Conservation (phyloP, 2,113 vertebrate species). For the Nettapus auritus region DNA sequence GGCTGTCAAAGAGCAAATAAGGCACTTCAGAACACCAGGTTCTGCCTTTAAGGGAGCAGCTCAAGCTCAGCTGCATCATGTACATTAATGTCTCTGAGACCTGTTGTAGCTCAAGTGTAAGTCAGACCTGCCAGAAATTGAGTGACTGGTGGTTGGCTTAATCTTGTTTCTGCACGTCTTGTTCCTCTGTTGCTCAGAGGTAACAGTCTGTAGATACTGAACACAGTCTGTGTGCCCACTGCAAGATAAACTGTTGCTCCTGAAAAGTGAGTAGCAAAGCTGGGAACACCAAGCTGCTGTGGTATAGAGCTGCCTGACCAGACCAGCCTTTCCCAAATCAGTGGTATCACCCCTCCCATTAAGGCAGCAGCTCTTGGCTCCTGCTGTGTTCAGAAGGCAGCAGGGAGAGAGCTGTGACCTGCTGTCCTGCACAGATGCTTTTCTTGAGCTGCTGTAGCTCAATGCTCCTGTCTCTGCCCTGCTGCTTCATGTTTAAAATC, state of each 20-base stretch:
- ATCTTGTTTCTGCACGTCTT: not conserved
- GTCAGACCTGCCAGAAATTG: not conserved
- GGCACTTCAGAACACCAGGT: not conserved
- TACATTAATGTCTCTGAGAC: not conserved
- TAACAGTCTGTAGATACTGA: not conserved
- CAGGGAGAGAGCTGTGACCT: not conserved
- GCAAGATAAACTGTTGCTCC: not conserved
- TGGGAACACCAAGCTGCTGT: not conserved
- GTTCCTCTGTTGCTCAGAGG: not conserved
- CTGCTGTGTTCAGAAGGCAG: not conserved
- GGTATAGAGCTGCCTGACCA: not conserved
- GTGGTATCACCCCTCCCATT: not conserved
- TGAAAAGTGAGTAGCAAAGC: not conserved
- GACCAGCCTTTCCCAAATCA: not conserved
- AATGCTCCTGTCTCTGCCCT: not conserved
- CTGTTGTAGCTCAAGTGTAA: not conserved
- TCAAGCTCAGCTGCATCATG: not conserved
- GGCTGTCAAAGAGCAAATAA: not conserved
- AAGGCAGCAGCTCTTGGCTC: not conserved
- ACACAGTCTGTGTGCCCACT: rapidly evolving
- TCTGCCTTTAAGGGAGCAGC: not conserved
- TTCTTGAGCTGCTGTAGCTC: not conserved
- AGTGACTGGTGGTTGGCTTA: not conserved
- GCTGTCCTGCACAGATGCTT: not conserved
- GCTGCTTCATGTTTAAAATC: not conserved